Evolutionary conservation across 2,113 vertebrate species (phyloP).

Genomic region (Oryzias curvinotus): DNA sequence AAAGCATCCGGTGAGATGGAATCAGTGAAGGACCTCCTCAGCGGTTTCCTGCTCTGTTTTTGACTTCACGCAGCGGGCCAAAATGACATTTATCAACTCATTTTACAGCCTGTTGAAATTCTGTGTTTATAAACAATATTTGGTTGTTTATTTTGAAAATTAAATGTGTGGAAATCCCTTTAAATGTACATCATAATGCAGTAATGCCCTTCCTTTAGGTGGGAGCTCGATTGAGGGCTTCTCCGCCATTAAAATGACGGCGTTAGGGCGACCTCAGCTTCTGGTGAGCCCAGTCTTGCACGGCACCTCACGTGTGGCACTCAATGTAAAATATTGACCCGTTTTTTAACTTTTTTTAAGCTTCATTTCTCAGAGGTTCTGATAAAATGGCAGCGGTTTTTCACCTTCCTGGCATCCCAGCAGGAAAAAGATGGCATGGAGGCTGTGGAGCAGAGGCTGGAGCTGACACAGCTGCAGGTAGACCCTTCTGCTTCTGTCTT

Average conservation of each 20-base stretch:
- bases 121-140: too few relatives aligned
- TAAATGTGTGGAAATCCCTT: neutral
- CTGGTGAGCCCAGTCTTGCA: slow-evolving; percentile 78
- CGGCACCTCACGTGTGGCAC: slow-evolving; percentile 12
- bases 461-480: slow-evolving; percentile 86
- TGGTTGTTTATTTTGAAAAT: neutral
- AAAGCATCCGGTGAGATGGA: slow-evolving; percentile 82
- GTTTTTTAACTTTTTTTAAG: slow-evolving; percentile 62
- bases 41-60: neutral
- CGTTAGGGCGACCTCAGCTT: slow-evolving; percentile 89
- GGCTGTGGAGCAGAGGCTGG: slow-evolving; percentile 80
- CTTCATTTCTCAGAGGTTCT: slow-evolving; percentile 88
- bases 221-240: slow-evolving; percentile 84
- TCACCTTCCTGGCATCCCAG: slow-evolving; percentile 82
- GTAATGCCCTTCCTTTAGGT: slow-evolving; percentile 69
- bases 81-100: neutral
- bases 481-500: neutral
- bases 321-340: neutral
- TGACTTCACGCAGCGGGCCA: neutral
- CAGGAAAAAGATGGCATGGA: slow-evolving; percentile 79
- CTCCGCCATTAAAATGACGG: slow-evolving; percentile 90
- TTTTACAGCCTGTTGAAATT: neutral
- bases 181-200: neutral
- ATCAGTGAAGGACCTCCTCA: neutral
- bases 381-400: slow-evolving; percentile 88